Evolutionary conservation across 2,888 invertebrate genomes (phyloP), one percentile per base, ranked within the genome.

Genomic region (Crematogaster levior): DNA sequence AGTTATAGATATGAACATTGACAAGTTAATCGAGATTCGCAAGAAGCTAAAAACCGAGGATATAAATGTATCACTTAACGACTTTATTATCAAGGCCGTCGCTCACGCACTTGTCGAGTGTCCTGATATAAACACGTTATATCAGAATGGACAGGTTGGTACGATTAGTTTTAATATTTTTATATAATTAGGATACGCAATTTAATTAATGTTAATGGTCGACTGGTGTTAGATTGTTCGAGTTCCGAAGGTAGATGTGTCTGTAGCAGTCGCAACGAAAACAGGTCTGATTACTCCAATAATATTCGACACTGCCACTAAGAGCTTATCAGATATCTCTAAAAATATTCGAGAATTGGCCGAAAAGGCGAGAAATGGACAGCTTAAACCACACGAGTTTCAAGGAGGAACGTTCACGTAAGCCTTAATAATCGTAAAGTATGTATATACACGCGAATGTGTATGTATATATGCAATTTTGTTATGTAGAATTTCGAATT

Each of bases 301-400:
- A 86, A 95, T 96, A 7, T 95, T 95, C 82, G 95, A 95, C 86
- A 96, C 96, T 1, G 95, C 95, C 72, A 92, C 93, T 2, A 95
- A 96, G 86, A 95, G 95, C 37, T 94, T 97, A 24, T 91, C 94
- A 30, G 95, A 96, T 70, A 96, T 97, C 84, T 95, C 96, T 3
- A 91, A 91, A 30, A 94, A 93, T 77, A 95, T 96, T 40, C 94
- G 95, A 85, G 94, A 95, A 73, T 92, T 96, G 81, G 96, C 96
- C 46, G 94, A 93, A 1, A 96, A 95, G 92, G 96, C 96, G 7
- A 94, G 95, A 83, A 95, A 95, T 72, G 96, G 96, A 68, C 96
- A 96, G 91, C 94, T 97, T 15, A 96, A 96, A 89, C 96, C 96
- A 12, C 95, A 96, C 66, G 97, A 97, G 94, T 97, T 96, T 91